These are phyloP conservation scores for Dicranocentrus wangi DNA, from an alignment of 2,888 invertebrate species.

Conservation along the genomic window DNA sequence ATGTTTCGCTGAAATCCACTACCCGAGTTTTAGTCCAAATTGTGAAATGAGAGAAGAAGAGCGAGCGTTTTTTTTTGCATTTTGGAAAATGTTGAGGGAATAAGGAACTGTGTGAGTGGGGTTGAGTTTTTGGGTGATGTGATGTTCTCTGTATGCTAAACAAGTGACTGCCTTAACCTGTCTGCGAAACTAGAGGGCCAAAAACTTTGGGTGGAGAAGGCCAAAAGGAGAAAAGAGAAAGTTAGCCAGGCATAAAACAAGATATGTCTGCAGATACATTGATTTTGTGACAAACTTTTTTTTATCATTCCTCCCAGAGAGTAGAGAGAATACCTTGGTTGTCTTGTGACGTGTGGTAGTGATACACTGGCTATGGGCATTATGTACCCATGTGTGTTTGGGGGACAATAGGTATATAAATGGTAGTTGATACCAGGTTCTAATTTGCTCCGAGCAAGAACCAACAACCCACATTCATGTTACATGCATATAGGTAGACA, in stretches of 20 bases:
- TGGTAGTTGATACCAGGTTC: not conserved
- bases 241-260: slow-evolving; percentile 47
- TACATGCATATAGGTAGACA: not conserved
- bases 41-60: slow-evolving; percentile 24
- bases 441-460: slow-evolving; percentile 28
- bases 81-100: not conserved
- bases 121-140: not conserved
- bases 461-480: not conserved
- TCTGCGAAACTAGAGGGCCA: too few relatives aligned
- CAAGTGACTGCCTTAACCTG: slow-evolving; percentile 10
- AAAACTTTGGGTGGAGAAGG: too few relatives aligned
- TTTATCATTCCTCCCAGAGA: slow-evolving; percentile 23
- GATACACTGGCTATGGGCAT: not conserved
- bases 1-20: slow-evolving; percentile 47
- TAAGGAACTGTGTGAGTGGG: not conserved
- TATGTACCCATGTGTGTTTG: not conserved
- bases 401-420: not conserved
- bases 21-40: slow-evolving; percentile 35
- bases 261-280: slow-evolving; percentile 49
- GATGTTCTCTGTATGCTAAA: slow-evolving; percentile 33
- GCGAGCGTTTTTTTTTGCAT: not conserved
- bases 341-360: not conserved
- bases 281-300: slow-evolving; percentile 55
- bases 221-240: slow-evolving; percentile 24
- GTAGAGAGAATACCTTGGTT: not conserved